Percentiles rank a stretch among this genome's conserved stretches.
Evolutionary conservation across 2,113 vertebrate species (phyloP).

Genomic region (Mola mola): DNA sequence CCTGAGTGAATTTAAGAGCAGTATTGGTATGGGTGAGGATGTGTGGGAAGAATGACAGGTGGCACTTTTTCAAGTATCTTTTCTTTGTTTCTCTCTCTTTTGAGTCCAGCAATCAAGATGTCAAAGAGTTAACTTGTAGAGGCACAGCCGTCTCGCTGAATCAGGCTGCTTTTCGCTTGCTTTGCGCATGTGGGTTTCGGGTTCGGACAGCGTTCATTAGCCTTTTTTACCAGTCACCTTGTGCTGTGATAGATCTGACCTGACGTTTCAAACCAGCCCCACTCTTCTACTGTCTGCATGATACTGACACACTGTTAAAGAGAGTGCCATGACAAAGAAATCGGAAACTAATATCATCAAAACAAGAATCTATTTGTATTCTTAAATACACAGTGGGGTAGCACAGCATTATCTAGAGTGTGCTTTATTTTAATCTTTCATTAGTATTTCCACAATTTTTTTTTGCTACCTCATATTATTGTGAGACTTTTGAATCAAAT

Average conservation of each 20-base stretch:
- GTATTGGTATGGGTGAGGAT: constrained; percentile 1
- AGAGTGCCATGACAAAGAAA: constrained; percentile 3
- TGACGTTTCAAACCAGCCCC: constrained; percentile 33
- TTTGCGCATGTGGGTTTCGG: constrained; percentile 8
- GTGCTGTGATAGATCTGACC: constrained; percentile 53
- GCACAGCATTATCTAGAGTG: not conserved
- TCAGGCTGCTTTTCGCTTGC: constrained; percentile 1
- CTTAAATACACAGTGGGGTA: no score
- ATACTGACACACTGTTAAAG: constrained; percentile 3
- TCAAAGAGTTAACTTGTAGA: constrained; percentile 28
- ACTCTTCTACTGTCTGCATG: constrained; percentile 22
- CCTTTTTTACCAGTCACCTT: constrained; percentile 49
- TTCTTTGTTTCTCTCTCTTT: not conserved
- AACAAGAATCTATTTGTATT: no score
- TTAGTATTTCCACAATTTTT: no score
- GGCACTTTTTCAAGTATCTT: constrained; percentile 16
- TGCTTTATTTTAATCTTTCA: not conserved
- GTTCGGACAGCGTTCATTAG: constrained; percentile 8
- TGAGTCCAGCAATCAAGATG: constrained; percentile 1
- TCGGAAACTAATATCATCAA: not conserved
- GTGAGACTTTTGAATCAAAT: not conserved
- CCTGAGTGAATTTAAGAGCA: constrained; percentile 10
- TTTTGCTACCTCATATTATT: no score
- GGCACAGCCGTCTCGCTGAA: not conserved
- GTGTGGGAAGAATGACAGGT: constrained; percentile 7